phyloP scores from a whole-genome alignment of 2,113 vertebrate species.

The Periophthalmus modestus region DNA sequence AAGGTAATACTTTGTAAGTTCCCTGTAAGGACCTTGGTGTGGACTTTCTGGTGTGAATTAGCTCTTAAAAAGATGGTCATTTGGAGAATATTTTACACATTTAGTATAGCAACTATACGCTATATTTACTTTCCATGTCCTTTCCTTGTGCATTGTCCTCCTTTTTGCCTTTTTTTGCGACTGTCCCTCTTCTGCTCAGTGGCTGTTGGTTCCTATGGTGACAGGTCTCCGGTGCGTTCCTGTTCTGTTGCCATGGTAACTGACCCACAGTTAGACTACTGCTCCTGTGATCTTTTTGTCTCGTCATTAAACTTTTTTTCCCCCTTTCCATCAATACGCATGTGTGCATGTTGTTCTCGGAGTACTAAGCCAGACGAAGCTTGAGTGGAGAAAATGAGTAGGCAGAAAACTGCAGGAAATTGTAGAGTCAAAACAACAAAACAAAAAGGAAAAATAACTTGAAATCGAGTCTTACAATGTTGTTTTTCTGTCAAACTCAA shows the following conservation, averaged over 20 bases:
- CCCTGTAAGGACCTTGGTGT: no score
- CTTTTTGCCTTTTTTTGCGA: slow-evolving; percentile 21
- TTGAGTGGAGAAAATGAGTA: neutral
- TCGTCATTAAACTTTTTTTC: slow-evolving; percentile 36
- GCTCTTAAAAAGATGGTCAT: neutral
- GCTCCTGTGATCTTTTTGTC: slow-evolving; percentile 58
- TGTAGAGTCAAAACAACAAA: neutral
- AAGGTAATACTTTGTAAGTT: no score
- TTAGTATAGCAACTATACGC: slow-evolving; percentile 1
- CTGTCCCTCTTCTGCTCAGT: slow-evolving; percentile 29
- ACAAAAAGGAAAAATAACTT: neutral
- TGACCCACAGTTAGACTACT: slow-evolving; percentile 63
- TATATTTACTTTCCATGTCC: slow-evolving; percentile 35
- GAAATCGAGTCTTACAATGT: neutral
- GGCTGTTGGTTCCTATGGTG: slow-evolving; percentile 68
- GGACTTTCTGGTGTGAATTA: no score
- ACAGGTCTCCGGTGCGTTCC: slow-evolving; percentile 58
- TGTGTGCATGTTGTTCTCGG: neutral
- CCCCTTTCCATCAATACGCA: neutral
- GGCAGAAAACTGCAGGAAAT: neutral
- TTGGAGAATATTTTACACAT: neutral
- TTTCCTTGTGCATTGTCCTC: slow-evolving; percentile 21
- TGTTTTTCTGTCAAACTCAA: neutral
- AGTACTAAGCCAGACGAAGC: neutral
- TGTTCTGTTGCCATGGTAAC: slow-evolving; percentile 71